These are phyloP conservation scores for Thymelicus sylvestris DNA, from an alignment of 2,888 invertebrate species.

Conservation along the genomic window DNA sequence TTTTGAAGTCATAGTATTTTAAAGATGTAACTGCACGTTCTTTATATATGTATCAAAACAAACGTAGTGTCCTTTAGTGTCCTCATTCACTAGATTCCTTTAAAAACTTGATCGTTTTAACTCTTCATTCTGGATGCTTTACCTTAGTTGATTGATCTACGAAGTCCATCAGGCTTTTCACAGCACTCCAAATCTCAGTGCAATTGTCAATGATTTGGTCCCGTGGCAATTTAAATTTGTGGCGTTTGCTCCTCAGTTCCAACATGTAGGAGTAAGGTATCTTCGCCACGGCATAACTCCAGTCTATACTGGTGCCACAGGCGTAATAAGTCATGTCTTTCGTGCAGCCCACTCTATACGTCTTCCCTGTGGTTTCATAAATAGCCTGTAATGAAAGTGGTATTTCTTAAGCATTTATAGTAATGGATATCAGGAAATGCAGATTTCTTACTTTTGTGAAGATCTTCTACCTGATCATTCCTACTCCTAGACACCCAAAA, in stretches of 20 bases:
- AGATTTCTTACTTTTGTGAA: too few relatives aligned
- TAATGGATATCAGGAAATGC: too few relatives aligned
- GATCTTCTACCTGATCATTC: too few relatives aligned
- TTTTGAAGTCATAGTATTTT: not conserved
- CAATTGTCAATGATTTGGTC: conserved; percentile 71
- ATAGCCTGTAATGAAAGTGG: conserved; percentile 63
- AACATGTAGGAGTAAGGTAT: conserved; percentile 78
- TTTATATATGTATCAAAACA: too few relatives aligned
- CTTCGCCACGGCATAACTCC: conserved; percentile 75
- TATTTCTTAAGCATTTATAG: not conserved
- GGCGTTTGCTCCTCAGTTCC: conserved; percentile 67
- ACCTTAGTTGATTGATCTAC: conserved; percentile 55
- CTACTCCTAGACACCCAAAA: too few relatives aligned
- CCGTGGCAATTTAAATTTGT: conserved; percentile 68
- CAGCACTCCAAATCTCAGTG: conserved; percentile 66
- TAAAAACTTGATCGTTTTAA: too few relatives aligned
- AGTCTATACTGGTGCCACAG: conserved; percentile 76
- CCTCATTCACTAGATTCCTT: too few relatives aligned
- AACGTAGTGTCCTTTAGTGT: too few relatives aligned
- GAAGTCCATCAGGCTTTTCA: conserved; percentile 67
- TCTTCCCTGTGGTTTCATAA: conserved; percentile 65
- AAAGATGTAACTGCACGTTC: too few relatives aligned
- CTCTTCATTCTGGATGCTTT: not conserved
- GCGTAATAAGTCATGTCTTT: conserved; percentile 76
- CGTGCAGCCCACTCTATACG: conserved; percentile 74